Conservation (phyloP, 1,140 invertebrate genomes). For the Zophobas morio region DNA sequence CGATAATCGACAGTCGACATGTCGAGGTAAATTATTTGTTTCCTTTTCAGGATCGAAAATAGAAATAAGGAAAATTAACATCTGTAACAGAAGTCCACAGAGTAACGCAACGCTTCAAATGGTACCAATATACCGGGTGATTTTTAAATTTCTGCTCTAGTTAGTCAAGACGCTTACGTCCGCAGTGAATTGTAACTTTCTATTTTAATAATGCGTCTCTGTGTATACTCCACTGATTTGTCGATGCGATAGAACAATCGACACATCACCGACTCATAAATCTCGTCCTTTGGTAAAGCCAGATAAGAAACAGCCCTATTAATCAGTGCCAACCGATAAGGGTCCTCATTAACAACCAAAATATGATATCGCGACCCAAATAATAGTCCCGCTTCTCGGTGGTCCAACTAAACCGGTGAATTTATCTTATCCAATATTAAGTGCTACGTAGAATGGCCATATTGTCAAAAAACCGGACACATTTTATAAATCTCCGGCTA, state of each 20-base stretch:
- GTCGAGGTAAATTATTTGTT: too few relatives aligned
- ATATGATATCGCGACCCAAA: slow-evolving; percentile 43
- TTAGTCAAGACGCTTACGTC: too few relatives aligned
- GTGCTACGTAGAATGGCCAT: slow-evolving; percentile 45
- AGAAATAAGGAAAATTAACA: too few relatives aligned
- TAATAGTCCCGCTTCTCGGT: slow-evolving; percentile 42
- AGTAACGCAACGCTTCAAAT: too few relatives aligned
- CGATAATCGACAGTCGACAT: slow-evolving; percentile 1
- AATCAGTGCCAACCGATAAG: slow-evolving; percentile 20
- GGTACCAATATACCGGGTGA: too few relatives aligned
- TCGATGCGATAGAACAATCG: too few relatives aligned
- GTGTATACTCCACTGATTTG: too few relatives aligned
- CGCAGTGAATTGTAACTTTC: too few relatives aligned
- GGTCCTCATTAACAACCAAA: slow-evolving; percentile 35
- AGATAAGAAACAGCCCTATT: slow-evolving; percentile 16
- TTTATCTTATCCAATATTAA: slow-evolving; percentile 50
- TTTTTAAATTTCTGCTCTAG: too few relatives aligned
- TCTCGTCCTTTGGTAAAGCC: slow-evolving; percentile 6
- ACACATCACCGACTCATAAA: slow-evolving; percentile 18
- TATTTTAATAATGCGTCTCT: background rate
- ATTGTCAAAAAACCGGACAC: slow-evolving; percentile 48
- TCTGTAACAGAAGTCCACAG: too few relatives aligned
- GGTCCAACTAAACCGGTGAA: slow-evolving; percentile 44
- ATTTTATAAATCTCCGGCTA: slow-evolving; percentile 48
- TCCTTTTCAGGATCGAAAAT: too few relatives aligned